phyloP scores from a whole-genome alignment of 1,140 invertebrate species.

The Paraescarpia echinospica region DNA sequence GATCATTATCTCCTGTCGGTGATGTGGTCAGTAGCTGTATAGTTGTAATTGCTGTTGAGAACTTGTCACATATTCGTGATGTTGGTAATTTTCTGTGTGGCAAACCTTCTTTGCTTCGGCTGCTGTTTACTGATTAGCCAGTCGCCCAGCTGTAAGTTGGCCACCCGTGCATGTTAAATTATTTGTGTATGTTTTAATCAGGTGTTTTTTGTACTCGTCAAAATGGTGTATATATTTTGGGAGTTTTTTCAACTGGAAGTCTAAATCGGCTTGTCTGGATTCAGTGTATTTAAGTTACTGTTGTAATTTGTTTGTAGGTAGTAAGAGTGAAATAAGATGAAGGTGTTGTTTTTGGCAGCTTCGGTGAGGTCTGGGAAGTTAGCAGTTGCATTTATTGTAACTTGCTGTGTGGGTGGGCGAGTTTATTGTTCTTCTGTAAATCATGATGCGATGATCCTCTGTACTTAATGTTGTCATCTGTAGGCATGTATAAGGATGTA shows the following conservation, averaged over 20 bases:
- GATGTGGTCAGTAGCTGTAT: background rate
- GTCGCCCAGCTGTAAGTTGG: background rate
- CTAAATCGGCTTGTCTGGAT: background rate
- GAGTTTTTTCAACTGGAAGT: background rate
- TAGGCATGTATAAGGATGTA: background rate
- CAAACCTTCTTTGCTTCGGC: background rate
- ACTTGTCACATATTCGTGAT: background rate
- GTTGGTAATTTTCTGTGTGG: background rate
- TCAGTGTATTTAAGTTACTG: background rate
- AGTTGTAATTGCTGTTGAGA: background rate
- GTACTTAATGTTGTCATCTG: background rate
- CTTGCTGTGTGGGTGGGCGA: background rate
- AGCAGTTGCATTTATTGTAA: background rate
- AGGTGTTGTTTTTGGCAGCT: background rate
- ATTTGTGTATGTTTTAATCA: background rate
- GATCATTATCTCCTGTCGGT: background rate
- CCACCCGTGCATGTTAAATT: background rate
- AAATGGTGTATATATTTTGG: slow-evolving; percentile 6
- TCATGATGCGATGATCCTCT: background rate
- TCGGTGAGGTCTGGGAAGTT: background rate
- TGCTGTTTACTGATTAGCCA: background rate
- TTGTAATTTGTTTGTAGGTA: background rate
- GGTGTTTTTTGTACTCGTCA: background rate
- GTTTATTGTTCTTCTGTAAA: background rate
- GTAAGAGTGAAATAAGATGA: background rate